These are phyloP conservation scores for Pantelozetes paolii DNA, from an alignment of 2,888 invertebrate genomes.

Conservation along the genomic window DNA sequence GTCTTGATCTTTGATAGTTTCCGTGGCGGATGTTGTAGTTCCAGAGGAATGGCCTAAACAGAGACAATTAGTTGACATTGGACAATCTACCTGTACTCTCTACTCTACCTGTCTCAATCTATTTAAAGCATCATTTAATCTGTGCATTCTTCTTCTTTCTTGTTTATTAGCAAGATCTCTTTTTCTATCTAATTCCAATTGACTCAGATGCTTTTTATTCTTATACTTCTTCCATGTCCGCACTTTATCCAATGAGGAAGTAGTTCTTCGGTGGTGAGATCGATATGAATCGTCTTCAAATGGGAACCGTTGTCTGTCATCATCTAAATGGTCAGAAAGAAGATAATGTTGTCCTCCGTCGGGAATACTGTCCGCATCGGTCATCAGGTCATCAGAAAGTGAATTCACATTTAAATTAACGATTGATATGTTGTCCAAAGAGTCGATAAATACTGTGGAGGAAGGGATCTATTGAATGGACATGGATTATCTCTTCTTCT, in stretches of 20 bases:
- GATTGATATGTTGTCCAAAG: conserved; percentile 16
- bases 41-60: conserved; percentile 33
- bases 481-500: not conserved
- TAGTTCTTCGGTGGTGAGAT: not conserved
- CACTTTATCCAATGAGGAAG: conserved; percentile 14
- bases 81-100: not conserved
- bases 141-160: conserved; percentile 42
- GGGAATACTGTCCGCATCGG: not conserved
- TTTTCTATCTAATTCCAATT: conserved; percentile 40
- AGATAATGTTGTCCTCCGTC: not conserved
- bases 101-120: conserved; percentile 31
- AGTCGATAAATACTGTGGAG: conserved; percentile 2
- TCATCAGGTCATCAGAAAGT: not conserved
- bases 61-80: not conserved
- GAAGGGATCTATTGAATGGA: not conserved
- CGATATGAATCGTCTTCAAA: not conserved
- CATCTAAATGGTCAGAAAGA: conserved; percentile 9
- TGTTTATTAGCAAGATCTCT: conserved; percentile 43
- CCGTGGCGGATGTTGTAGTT: conserved; percentile 27
- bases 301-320: not conserved
- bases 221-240: conserved; percentile 39
- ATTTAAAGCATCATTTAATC: conserved; percentile 40
- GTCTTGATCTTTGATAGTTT: conserved; percentile 43
- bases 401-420: not conserved
- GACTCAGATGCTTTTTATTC: conserved; percentile 35